Percentiles rank a stretch among this genome's conserved stretches.
Conservation (phyloP, 2,888 invertebrate species). For the Caenorhabditis zanzibari region DNA sequence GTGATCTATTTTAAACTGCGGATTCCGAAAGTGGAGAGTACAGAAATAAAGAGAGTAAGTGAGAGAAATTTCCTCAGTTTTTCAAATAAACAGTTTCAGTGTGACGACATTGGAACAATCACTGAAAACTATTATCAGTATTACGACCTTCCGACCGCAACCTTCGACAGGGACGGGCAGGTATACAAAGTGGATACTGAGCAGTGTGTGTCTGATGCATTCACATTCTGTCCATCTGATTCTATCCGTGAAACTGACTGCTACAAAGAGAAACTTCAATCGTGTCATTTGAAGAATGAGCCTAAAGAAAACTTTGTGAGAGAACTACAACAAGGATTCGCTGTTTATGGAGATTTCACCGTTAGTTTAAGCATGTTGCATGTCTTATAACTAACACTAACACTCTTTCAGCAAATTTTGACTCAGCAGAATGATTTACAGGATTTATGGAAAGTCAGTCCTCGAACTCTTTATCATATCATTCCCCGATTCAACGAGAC, state of each 20-base stretch:
- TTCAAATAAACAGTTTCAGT: constrained; percentile 17
- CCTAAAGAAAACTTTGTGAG: constrained; percentile 8
- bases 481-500: constrained; percentile 8
- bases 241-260: constrained; percentile 3
- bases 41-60: neutral
- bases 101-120: constrained; percentile 45
- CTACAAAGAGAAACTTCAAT: neutral
- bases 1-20: constrained; percentile 27
- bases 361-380: constrained; percentile 5
- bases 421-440: neutral
- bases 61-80: neutral
- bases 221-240: constrained; percentile 17
- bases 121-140: constrained; percentile 20
- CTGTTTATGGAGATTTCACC: constrained; percentile 36
- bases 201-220: constrained; percentile 8
- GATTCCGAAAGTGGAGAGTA: constrained; percentile 27
- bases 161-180: constrained; percentile 6
- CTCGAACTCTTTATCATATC: constrained; percentile 29
- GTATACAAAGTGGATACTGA: constrained; percentile 8
- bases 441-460: neutral
- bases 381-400: neutral
- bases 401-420: constrained; percentile 19
- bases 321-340: constrained; percentile 30
- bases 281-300: constrained; percentile 3
- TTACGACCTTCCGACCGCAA: constrained; percentile 23